Conservation (phyloP, 2,113 vertebrate genomes). For the Tympanuchus pallidicinctus region DNA sequence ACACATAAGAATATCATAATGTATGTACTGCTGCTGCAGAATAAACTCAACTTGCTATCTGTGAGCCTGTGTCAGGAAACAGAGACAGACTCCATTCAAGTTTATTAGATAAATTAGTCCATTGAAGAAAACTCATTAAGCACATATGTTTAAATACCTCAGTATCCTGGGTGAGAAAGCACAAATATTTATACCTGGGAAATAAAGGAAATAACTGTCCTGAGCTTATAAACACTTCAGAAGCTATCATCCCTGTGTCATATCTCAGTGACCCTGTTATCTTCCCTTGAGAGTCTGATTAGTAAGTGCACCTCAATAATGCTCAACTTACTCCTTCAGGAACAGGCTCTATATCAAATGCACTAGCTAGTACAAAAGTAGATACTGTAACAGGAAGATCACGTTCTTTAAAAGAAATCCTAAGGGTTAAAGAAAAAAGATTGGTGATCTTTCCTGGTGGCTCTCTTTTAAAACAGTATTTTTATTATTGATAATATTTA, state of each 20-base stretch:
- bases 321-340: neutral
- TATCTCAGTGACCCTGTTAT: neutral
- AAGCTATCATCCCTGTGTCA: neutral
- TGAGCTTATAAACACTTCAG: neutral
- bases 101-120: neutral
- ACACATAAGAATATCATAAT: neutral
- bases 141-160: neutral
- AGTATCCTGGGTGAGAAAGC: accelerated
- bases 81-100: neutral
- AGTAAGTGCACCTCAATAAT: neutral
- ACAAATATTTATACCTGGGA: neutral
- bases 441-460: accelerated
- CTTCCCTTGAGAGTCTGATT: neutral
- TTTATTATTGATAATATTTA: neutral
- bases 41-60: neutral
- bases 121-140: neutral
- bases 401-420: neutral
- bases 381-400: neutral
- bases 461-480: neutral
- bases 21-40: neutral
- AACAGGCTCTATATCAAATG: neutral
- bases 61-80: neutral
- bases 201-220: neutral
- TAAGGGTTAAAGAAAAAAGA: neutral
- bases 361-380: neutral